phyloP scores from a whole-genome alignment of 2,888 invertebrate genomes.

The Axea sp. region DNA sequence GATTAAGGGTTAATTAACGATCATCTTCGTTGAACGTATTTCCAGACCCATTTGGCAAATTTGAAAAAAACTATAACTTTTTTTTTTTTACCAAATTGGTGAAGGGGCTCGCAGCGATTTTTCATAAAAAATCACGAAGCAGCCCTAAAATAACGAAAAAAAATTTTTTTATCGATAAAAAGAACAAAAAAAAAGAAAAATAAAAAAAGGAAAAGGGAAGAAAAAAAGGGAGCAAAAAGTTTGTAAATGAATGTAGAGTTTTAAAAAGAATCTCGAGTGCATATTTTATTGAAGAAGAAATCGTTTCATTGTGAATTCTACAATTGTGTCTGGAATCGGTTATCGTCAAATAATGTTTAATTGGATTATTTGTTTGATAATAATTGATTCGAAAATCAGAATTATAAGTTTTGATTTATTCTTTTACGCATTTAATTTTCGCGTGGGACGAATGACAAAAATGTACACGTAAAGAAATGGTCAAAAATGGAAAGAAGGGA shows the following conservation, averaged over 20 bases:
- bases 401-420: conserved; percentile 36
- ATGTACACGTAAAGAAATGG: conserved; percentile 4
- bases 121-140: conserved; percentile 49
- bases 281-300: conserved; percentile 27
- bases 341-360: too few relatives aligned
- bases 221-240: conserved; percentile 6
- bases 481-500: not conserved
- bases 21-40: conserved; percentile 19
- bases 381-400: conserved; percentile 15
- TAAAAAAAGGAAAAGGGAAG: conserved; percentile 19
- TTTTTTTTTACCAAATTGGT: conserved; percentile 52
- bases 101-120: conserved; percentile 42
- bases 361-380: conserved; percentile 45
- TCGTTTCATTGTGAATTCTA: conserved; percentile 4
- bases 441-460: conserved; percentile 30
- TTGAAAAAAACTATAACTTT: conserved; percentile 40
- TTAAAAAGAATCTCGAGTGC: conserved; percentile 50
- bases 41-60: conserved; percentile 5
- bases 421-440: conserved; percentile 50
- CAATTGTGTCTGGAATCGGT: not conserved
- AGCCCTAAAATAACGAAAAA: conserved; percentile 21
- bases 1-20: conserved; percentile 27
- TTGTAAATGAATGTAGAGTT: conserved; percentile 30
- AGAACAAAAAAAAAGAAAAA: conserved; percentile 50
- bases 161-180: conserved; percentile 31